Base-by-base conservation (phyloP, 92 coral and sea anemone species). In the Palythoa grandiflora region DNA sequence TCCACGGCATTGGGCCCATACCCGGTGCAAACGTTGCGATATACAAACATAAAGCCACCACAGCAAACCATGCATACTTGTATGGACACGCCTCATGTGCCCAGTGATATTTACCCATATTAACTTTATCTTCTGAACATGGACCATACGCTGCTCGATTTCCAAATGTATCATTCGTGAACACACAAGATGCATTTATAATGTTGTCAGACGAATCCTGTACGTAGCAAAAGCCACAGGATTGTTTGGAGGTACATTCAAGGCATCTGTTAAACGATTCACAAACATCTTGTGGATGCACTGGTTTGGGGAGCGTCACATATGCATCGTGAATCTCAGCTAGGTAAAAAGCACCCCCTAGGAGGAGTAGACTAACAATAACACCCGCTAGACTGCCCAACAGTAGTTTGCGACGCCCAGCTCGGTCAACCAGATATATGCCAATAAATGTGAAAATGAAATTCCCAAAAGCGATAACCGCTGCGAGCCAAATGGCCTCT, bases 1-100 rank as follows among this genome's bases (percentile, higher is more conserved):
- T 95, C 98, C 98, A 95, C 0, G 98, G 98, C 96, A 95, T 91
- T 1, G 98, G 94, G 1, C 98, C 98, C 90, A 95, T 93, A 5
- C 98, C 98, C 2, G 98, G 98, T 10, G 98, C 98, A 75, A 95
- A 95, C 3, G 93, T 87, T 14, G 92, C 93, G 66, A 95, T 91
- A 76, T 95, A 95, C 7, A 95, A 83, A 6, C 91, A 71, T 65
- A 97, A 87, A 0, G 94, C 97, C 17, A 94, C 83, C 1, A 97
- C 94, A 6, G 99, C 97, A 0, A 97, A 8, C 97, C 96, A 94
- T 14, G 99, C 95, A 86, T 89, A 87, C 36, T 93, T 93, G 44
- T 92, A 94, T 11, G 99, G 99, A 21, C 99, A 97, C 8, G 96
- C 92, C 48, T 66, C 55, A 51, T 91, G 90, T 1, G 88, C 83